phyloP scores from a whole-genome alignment of 2,113 vertebrate species.

The Brienomyrus longianalis region DNA sequence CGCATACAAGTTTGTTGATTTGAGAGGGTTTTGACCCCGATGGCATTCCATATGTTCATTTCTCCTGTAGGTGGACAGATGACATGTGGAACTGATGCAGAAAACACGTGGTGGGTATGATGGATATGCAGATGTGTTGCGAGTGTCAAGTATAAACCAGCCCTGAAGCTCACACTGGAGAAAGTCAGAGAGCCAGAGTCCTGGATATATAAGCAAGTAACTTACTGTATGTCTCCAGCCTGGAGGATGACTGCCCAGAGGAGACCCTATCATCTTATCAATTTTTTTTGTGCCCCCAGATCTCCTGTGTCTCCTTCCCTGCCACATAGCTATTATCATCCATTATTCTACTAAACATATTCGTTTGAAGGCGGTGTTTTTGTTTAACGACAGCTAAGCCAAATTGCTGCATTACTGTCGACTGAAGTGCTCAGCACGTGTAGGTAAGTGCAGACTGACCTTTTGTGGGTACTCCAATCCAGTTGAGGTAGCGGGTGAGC shows the following conservation, averaged over 20 bases:
- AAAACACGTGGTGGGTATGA: too few species aligned
- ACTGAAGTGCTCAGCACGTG: neutral
- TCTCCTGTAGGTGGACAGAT: too few species aligned
- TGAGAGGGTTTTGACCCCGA: too few species aligned
- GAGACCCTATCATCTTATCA: neutral
- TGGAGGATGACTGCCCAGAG: neutral
- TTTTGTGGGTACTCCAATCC: slow-evolving; percentile 82
- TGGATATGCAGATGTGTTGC: too few species aligned
- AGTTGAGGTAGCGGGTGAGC: slow-evolving; percentile 85
- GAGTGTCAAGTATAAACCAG: neutral
- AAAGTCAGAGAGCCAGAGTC: neutral
- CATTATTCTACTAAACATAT: neutral
- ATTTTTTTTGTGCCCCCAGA: neutral
- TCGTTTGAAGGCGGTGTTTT: neutral
- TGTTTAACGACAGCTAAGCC: neutral
- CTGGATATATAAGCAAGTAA: neutral
- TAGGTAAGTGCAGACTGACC: slow-evolving; percentile 47
- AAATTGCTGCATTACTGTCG: neutral
- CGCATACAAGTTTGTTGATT: too few species aligned
- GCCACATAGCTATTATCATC: neutral
- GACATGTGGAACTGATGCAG: too few species aligned
- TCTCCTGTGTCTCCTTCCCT: neutral
- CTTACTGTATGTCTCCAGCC: neutral
- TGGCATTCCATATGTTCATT: too few species aligned
- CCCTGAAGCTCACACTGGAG: neutral